Percentiles rank a stretch among this genome's conserved stretches.
Evolutionary conservation across 2,888 invertebrate species (phyloP).

Genomic region (Ctena decussata): DNA sequence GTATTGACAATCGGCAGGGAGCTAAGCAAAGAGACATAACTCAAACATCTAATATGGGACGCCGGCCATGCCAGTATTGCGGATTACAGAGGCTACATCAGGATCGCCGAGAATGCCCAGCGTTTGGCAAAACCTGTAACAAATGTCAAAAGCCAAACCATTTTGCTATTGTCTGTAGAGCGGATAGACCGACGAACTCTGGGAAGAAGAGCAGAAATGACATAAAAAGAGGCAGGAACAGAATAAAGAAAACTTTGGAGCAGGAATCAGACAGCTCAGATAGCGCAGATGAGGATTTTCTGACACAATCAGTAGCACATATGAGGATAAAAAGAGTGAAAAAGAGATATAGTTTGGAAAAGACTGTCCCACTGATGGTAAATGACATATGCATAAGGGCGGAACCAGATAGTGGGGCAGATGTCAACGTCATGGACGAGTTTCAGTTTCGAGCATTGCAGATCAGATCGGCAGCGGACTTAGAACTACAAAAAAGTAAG

Average conservation of each 20-base stretch:
- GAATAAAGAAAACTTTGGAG: neutral
- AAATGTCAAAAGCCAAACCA: neutral
- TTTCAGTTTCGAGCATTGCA: slow-evolving; percentile 4
- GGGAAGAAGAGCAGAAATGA: neutral
- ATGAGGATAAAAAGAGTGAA: neutral
- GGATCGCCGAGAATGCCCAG: neutral
- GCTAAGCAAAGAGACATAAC: neutral
- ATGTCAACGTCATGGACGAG: slow-evolving; percentile 31
- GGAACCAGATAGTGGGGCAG: slow-evolving; percentile 30
- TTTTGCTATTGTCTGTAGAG: neutral
- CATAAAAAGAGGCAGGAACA: neutral
- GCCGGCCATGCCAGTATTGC: neutral
- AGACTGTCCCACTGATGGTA: slow-evolving; percentile 1
- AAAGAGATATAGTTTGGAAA: neutral
- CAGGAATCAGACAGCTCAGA: neutral
- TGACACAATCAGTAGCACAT: neutral
- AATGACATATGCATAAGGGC: slow-evolving; percentile 18
- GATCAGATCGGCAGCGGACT: neutral
- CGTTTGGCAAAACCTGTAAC: slow-evolving; percentile 1
- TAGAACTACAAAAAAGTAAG: slow-evolving; percentile 5
- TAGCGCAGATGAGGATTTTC: neutral
- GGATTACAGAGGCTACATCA: neutral
- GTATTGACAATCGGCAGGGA: neutral
- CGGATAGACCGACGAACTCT: neutral
- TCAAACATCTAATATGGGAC: neutral